These are phyloP conservation scores for Colinus virginianus DNA, from an alignment of 2,113 vertebrate species.

Conservation along the genomic window DNA sequence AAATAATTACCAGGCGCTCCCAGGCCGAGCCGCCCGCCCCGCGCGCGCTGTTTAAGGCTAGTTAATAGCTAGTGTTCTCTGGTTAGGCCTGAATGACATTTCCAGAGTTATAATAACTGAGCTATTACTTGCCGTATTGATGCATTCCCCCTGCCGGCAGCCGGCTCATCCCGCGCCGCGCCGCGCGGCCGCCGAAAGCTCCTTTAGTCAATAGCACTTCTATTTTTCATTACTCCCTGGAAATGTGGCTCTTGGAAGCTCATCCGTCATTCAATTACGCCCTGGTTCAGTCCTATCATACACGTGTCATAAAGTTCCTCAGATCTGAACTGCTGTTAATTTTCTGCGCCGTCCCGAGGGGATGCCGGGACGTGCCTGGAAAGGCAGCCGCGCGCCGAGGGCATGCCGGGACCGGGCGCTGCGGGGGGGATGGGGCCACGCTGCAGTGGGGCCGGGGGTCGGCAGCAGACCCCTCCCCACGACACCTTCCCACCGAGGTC, in stretches of 20 bases:
- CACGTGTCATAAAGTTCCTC: slow-evolving; percentile 82
- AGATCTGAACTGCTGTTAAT: slow-evolving; percentile 82
- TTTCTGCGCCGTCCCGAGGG: slow-evolving; percentile 78
- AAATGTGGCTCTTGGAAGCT: slow-evolving; percentile 81
- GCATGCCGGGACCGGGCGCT: slow-evolving; percentile 68
- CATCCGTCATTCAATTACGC: slow-evolving; percentile 83
- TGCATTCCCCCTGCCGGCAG: slow-evolving; percentile 72
- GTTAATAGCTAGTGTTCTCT: slow-evolving; percentile 75
- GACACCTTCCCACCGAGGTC: slow-evolving; percentile 31
- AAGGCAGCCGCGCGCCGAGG: slow-evolving; percentile 64
- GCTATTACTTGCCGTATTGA: slow-evolving; percentile 78
- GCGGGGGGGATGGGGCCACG: neutral
- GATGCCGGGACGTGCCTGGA: slow-evolving; percentile 74
- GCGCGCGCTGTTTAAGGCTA: slow-evolving; percentile 66
- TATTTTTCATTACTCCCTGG: slow-evolving; percentile 83
- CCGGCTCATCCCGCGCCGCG: slow-evolving; percentile 70
- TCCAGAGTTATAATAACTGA: slow-evolving; percentile 77
- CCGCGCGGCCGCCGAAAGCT: slow-evolving; percentile 71
- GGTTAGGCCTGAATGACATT: slow-evolving; percentile 77
- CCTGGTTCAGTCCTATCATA: slow-evolving; percentile 81
- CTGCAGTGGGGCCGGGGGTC: neutral
- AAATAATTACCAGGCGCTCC: slow-evolving; percentile 48
- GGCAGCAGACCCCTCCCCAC: accelerated
- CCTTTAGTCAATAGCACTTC: slow-evolving; percentile 81
- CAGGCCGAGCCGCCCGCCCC: slow-evolving; percentile 7